Percentiles rank a stretch among this genome's conserved stretches.
These are phyloP conservation scores for Cheilosia urbana DNA, from an alignment of 2,888 invertebrate species.

Conservation along the genomic window DNA sequence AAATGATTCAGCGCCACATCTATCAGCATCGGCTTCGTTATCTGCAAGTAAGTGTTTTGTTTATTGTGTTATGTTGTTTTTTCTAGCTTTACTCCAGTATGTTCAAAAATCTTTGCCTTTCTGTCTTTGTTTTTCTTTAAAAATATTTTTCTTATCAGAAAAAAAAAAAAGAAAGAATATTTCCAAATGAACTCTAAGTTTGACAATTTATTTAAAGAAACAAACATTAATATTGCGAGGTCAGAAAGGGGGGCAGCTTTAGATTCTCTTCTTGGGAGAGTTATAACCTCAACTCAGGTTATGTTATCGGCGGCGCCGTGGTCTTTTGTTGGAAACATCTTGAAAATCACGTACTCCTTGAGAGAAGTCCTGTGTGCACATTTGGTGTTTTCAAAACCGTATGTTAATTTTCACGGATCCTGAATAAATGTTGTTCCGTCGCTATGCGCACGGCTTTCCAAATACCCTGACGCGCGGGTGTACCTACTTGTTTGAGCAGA, in stretches of 20 bases:
- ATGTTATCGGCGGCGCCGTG: conserved; percentile 16
- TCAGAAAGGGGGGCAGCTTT: conserved; percentile 13
- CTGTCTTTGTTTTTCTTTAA: conserved; percentile 33
- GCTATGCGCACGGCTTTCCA: neutral
- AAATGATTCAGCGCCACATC: conserved; percentile 84
- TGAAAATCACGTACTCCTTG: conserved; percentile 5
- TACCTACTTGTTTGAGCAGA: conserved; percentile 26
- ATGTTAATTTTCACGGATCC: conserved; percentile 42
- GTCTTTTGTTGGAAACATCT: neutral
- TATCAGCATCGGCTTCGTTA: conserved; percentile 89
- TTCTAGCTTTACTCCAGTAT: conserved; percentile 6
- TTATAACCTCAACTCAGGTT: conserved; percentile 10
- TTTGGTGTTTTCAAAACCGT: conserved; percentile 22
- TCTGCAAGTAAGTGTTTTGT: conserved; percentile 88
- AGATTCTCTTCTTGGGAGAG: neutral
- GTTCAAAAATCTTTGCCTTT: conserved; percentile 45
- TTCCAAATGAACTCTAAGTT: conserved; percentile 67
- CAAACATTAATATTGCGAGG: neutral
- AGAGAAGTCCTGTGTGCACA: conserved; percentile 8
- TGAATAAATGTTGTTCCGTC: conserved; percentile 57
- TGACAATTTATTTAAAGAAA: conserved; percentile 49
- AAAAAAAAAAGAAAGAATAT: conserved; percentile 25
- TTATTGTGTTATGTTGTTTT: conserved; percentile 3
- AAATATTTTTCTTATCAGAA: conserved; percentile 45
- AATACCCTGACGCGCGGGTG: neutral